Evolutionary conservation across 2,888 invertebrate genomes (phyloP).

Genomic region (Branchipolynoe longqiensis): DNA sequence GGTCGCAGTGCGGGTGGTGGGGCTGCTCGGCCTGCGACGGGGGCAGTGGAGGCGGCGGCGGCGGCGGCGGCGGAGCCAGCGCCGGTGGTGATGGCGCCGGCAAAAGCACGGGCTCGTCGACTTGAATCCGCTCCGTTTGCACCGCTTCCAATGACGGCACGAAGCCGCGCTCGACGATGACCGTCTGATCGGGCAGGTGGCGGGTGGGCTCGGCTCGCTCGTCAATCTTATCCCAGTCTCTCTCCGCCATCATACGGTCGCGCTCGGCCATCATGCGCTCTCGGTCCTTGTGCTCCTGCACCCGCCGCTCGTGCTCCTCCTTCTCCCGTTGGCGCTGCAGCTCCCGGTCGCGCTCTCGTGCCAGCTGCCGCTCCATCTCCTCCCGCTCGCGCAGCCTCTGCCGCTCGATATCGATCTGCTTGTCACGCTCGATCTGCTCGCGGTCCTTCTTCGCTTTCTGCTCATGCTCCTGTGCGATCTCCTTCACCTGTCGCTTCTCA

Average conservation of each 20-base stretch:
- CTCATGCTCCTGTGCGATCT: constrained; percentile 35
- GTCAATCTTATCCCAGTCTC: constrained; percentile 52
- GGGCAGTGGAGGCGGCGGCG: no score
- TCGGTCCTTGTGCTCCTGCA: constrained; percentile 21
- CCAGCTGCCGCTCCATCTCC: constrained; percentile 33
- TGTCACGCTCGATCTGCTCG: constrained; percentile 46
- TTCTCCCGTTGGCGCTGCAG: constrained; percentile 18
- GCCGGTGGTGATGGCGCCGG: background rate
- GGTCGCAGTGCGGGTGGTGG: background rate
- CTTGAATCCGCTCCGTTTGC: constrained; percentile 35
- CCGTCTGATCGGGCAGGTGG: constrained; percentile 40
- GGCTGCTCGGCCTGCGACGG: background rate
- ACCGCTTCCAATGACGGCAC: constrained; percentile 41
- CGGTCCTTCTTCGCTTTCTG: constrained; percentile 37
- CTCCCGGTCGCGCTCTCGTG: constrained; percentile 16
- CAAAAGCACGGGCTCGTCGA: constrained; percentile 1
- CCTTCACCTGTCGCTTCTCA: constrained; percentile 40
- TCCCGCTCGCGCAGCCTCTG: constrained; percentile 15
- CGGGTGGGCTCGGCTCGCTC: constrained; percentile 15
- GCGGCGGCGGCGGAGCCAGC: no score
- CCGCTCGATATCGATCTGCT: constrained; percentile 13
- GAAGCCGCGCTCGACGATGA: constrained; percentile 43
- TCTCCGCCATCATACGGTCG: constrained; percentile 51
- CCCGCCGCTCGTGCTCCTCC: constrained; percentile 2
- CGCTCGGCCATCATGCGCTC: constrained; percentile 10